Base-by-base conservation (phyloP, 1,140 invertebrate species). In the Sinonovacula constricta region DNA sequence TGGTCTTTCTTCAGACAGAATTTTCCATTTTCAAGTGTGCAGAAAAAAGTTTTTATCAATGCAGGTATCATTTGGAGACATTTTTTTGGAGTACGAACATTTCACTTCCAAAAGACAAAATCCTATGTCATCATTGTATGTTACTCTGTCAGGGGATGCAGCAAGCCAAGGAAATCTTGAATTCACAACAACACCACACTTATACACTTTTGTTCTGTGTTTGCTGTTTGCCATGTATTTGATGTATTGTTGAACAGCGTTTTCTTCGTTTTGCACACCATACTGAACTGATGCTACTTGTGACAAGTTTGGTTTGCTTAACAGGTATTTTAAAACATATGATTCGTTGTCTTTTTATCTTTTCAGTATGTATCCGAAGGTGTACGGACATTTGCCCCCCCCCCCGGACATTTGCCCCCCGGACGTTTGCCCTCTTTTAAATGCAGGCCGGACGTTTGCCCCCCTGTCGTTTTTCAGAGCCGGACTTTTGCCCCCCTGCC, bases 261-360 rank as follows among this genome's bases (percentile, higher is more conserved):
- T 65, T 7, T 65, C 22, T 65, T 65, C 62, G 45, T 65, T 65
- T 10, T 65, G 33, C 33, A n/a, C 3, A 10, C 62, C 62, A 45
- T 12, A 65, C 24, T 39, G 14, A 18, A 65, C 22, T 10, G 62
- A 36, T 65, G 62, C 33, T 14, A 39, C 62, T 39, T 65, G 4
- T 10, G 5, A 5, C 3, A 65, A 22, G 26, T 65, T 14, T 45
- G 22, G 24, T 39, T 65, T 14, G n/a, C 12, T 26, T 10, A 45
- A 3, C 26, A 65, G 45, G 3, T 39, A 12, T 2, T 34, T 2
- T 31, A 22, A 5, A 36, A 65, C 34, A 39, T 39, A 65, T 2
- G 24, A 5, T 65, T 39, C 31, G n/a, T 65, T 65, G 62, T 65
- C 62, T 14, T 65, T 65, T 30, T 65, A 39, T 65, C 62, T 5